A percentile compares a stretch with the other conserved stretches of the same genome.
These are phyloP conservation scores for Xestobium rufovillosum DNA, from an alignment of 2,888 invertebrate species.

Conservation along the genomic window DNA sequence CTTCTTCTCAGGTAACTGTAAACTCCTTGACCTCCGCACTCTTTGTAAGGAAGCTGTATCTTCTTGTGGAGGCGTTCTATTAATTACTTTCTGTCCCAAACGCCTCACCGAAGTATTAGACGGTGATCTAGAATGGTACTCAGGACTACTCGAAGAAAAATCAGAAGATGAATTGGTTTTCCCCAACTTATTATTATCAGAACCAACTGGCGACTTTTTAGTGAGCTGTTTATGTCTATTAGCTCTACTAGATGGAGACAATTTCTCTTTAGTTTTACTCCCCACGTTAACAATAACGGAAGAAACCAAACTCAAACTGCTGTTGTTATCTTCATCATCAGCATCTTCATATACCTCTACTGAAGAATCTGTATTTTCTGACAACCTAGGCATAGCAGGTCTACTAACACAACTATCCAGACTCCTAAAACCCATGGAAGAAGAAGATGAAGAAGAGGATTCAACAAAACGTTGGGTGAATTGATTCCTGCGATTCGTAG, in stretches of 20 bases:
- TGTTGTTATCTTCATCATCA: conserved; percentile 47
- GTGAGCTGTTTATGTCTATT: conserved; percentile 32
- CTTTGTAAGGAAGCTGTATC: conserved; percentile 32
- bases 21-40: conserved; percentile 51
- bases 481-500: conserved; percentile 49
- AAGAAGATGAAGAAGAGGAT: conserved; percentile 50
- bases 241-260: conserved; percentile 37
- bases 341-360: conserved; percentile 44
- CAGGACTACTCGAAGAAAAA: conserved; percentile 37
- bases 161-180: conserved; percentile 27
- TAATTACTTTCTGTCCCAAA: not conserved
- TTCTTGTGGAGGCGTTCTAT: conserved; percentile 16
- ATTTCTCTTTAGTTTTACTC: conserved; percentile 30
- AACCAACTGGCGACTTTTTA: conserved; percentile 37
- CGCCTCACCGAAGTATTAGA: conserved; percentile 16
- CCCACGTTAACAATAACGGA: conserved; percentile 36
- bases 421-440: conserved; percentile 57
- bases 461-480: conserved; percentile 50
- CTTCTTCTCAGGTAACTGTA: conserved; percentile 54
- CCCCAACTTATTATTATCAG: conserved; percentile 35
- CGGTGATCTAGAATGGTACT: conserved; percentile 33
- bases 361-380: conserved; percentile 48
- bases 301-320: conserved; percentile 42
- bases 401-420: conserved; percentile 50
- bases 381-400: conserved; percentile 42